Evolutionary conservation across 2,888 invertebrate genomes (phyloP).

Genomic region (Diarsia brunnea): DNA sequence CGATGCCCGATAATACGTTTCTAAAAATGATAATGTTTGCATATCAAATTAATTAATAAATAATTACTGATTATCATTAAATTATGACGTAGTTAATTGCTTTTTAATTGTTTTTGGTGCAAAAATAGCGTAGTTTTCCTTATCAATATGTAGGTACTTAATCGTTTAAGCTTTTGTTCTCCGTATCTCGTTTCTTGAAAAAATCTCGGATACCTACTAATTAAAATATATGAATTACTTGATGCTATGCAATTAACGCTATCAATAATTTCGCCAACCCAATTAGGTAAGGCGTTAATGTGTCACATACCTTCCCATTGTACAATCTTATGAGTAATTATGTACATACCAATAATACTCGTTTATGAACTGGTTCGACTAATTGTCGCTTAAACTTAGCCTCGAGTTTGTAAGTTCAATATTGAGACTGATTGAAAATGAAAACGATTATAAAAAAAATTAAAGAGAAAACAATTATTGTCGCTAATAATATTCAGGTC

Average conservation of each 20-base stretch:
- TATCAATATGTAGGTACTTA: not conserved
- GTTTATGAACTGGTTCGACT: not conserved
- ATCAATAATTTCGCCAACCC: not conserved
- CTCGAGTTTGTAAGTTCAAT: not conserved
- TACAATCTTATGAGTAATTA: constrained; percentile 4
- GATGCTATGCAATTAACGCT: constrained; percentile 6
- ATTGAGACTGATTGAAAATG: not conserved
- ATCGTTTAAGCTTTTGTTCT: constrained; percentile 12
- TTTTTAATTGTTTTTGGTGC: constrained; percentile 32
- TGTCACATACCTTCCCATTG: not conserved
- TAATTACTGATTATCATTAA: constrained; percentile 1
- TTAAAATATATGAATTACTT: constrained; percentile 2
- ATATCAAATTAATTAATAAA: not conserved
- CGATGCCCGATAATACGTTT: not conserved
- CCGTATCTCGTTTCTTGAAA: not conserved
- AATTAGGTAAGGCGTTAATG: not conserved
- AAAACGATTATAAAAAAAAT: not conserved
- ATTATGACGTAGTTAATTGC: constrained; percentile 28
- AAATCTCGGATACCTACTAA: not conserved
- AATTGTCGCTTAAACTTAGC: not conserved
- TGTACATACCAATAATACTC: not conserved
- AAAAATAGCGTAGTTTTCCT: not conserved
- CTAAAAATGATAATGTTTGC: not conserved
- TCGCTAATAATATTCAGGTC: not conserved
- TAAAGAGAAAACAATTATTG: not conserved